Evolutionary conservation across 2,113 vertebrate genomes (phyloP), one percentile per base, ranked within the genome.

Genomic region (Tachuris rubrigastra): DNA sequence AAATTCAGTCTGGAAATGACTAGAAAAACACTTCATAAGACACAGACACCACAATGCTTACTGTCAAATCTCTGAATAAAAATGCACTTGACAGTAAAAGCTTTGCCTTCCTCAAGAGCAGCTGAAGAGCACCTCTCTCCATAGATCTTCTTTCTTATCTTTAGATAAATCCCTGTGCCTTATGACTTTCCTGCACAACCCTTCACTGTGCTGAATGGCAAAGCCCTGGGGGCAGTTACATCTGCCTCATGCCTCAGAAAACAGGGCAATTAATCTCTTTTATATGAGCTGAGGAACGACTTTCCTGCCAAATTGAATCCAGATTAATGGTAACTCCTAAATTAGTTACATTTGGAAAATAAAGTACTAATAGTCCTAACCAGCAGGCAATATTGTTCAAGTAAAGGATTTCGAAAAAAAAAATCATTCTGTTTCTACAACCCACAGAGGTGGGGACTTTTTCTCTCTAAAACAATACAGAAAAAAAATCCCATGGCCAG

Each of bases 11-110:
- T 74, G 46, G 27, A 91, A 89, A 13, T n/a, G 49, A 71, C 27
- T 44, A 14, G 35, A 53, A 92, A 87, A 67, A 46, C 9, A 46
- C 31, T 76, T 71, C 7, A 3, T 30, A 24, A 44, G 37, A 44
- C 27, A 33, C 7, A 5, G 15, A n/a, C 47, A 65, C 3, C 17
- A 24, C 15, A 0, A 2, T 4, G 0, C 18, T 49, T 62, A 30
- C 30, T 8, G 5, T 24, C 23, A 76, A 22, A 37, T 49, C 35
- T 83, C 83, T 59, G 66, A 65, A 25, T 22, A 62, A 73, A 84
- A 37, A 22, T 53, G 8, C 12, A 19, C 44, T 47, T 60, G 10
- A 5, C 35, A 41, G 37, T 28, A 49, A 41, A 69, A 56, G 14
- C 11, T 67, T 81, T 89, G 8, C 8, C 31, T 73, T 76, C 49